Evolutionary conservation across 2,888 invertebrate species (phyloP).

Genomic region (Drosophila diplacantha): DNA sequence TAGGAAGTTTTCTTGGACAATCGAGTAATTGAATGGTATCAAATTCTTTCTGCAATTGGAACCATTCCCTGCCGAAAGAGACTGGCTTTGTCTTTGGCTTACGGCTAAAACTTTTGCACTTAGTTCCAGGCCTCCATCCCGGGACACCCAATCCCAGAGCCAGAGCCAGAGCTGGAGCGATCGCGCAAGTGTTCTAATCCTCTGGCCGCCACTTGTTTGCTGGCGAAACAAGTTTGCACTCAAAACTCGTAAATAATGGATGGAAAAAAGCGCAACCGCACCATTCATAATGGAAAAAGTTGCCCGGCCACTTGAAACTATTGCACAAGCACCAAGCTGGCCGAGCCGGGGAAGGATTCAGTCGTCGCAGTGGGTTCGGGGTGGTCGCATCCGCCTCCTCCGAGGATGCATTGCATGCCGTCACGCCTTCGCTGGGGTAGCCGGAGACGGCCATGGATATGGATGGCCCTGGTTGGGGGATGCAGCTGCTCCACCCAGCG

Average conservation of each 20-base stretch:
- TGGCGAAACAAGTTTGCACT: conserved; percentile 68
- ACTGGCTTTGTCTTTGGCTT: conserved; percentile 45
- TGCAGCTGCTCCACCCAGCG: conserved; percentile 22
- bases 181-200: conserved; percentile 65
- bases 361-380: neutral
- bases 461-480: neutral
- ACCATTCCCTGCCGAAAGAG: conserved; percentile 14
- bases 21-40: conserved; percentile 5
- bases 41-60: conserved; percentile 2
- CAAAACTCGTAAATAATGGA: conserved; percentile 72
- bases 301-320: conserved; percentile 68
- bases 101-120: conserved; percentile 61
- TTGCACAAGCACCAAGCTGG: conserved; percentile 58
- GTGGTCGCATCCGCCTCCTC: conserved; percentile 4
- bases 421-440: conserved; percentile 4
- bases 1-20: neutral
- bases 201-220: conserved; percentile 71
- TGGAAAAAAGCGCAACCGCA: conserved; percentile 71
- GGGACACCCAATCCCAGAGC: neutral
- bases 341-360: conserved; percentile 16
- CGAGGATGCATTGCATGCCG: conserved; percentile 20
- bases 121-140: conserved; percentile 44
- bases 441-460: conserved; percentile 1
- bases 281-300: conserved; percentile 73
- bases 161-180: conserved; percentile 54